These are phyloP conservation scores for Paradoxurus hermaphroditus DNA, from an alignment of 2,113 vertebrate species.

Conservation along the genomic window DNA sequence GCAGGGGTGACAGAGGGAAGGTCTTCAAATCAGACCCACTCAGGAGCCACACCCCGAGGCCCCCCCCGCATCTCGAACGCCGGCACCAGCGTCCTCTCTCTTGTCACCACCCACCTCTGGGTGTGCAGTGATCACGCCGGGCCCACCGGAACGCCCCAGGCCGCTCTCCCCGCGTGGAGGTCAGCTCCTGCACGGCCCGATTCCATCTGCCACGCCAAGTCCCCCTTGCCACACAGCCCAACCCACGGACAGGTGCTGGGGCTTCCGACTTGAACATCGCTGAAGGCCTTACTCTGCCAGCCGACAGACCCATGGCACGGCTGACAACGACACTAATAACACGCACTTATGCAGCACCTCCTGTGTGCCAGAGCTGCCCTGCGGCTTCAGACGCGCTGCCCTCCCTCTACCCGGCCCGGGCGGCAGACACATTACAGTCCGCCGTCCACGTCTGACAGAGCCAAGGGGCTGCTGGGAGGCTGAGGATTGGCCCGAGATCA, in stretches of 20 bases:
- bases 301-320: rapidly evolving
- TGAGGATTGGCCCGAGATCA: not conserved
- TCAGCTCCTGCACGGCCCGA: not conserved
- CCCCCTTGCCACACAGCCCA: rapidly evolving
- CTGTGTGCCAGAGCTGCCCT: rapidly evolving
- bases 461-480: rapidly evolving
- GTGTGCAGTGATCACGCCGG: rapidly evolving
- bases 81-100: rapidly evolving
- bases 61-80: not conserved
- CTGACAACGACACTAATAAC: rapidly evolving
- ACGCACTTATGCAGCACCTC: rapidly evolving
- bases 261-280: rapidly evolving
- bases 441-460: rapidly evolving
- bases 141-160: not conserved
- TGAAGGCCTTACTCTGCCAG: not conserved
- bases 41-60: not conserved
- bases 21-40: not conserved
- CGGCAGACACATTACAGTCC: rapidly evolving
- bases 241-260: no score
- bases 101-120: not conserved
- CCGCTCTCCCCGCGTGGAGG: rapidly evolving
- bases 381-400: rapidly evolving
- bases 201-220: not conserved
- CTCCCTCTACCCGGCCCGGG: rapidly evolving
- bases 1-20: not conserved